Percentiles rank a stretch among this genome's conserved stretches.
Conservation (phyloP, 1,140 invertebrate genomes). For the Drosophila teissieri region DNA sequence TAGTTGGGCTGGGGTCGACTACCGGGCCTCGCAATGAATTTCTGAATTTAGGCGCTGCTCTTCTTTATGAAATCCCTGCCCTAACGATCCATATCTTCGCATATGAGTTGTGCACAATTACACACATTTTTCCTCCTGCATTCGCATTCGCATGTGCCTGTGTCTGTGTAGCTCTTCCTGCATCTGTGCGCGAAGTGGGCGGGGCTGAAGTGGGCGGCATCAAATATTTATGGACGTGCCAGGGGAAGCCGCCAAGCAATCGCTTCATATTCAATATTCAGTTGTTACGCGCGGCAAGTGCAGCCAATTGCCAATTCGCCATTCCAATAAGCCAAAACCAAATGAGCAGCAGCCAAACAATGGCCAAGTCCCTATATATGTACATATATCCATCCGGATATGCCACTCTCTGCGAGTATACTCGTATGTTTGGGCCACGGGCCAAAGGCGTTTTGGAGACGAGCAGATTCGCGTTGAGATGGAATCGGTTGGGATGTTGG, state of each 20-base stretch:
- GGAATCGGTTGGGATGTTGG: neutral
- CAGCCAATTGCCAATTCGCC: constrained; percentile 62
- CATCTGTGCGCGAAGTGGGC: constrained; percentile 9
- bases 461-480: constrained; percentile 2
- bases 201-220: constrained; percentile 17
- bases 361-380: constrained; percentile 17
- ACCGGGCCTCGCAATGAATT: constrained; percentile 40
- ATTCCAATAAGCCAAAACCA: constrained; percentile 61
- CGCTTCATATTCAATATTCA: constrained; percentile 65
- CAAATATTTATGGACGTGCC: constrained; percentile 61
- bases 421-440: neutral
- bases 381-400: neutral
- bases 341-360: constrained; percentile 57
- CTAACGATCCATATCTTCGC: constrained; percentile 2
- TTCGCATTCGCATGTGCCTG: neutral
- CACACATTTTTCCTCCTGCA: constrained; percentile 48
- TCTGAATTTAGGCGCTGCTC: constrained; percentile 51
- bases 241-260: constrained; percentile 59
- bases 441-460: constrained; percentile 5
- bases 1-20: neutral
- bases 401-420: neutral
- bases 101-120: constrained; percentile 62
- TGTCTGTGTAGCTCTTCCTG: neutral
- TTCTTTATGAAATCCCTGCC: constrained; percentile 16
- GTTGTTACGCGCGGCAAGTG: constrained; percentile 63